Base-by-base conservation (phyloP, 2,797 vertebrate species). In the Anguilla obscura region DNA sequence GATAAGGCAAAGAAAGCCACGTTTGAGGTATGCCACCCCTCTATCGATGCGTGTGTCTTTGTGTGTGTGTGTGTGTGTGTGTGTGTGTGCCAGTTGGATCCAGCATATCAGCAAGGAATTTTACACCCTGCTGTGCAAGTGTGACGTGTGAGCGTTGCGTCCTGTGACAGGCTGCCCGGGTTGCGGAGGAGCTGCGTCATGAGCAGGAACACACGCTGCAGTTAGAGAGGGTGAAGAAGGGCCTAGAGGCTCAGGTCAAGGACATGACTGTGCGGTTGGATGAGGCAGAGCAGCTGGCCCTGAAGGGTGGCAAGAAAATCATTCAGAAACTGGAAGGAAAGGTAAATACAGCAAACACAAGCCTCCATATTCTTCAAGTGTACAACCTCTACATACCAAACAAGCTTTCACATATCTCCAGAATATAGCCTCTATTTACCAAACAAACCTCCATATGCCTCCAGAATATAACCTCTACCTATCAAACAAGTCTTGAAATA, bases 241-340 rank as follows among this genome's bases (percentile, higher is more conserved):
- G 95, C 4, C 94, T 96, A 89, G 97, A 97, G 86, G 93, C 91
- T 10, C 96, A 97, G 91, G 91, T 96, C 54, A 96, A 96, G 89
- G 97, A 97, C 79, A 94, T 96, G 93, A 95, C 94, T 85, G 12
- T 89, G 83, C 89, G 95, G 87, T 91, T 97, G 93, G 97, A 97
- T 0, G 96, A 97, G 91, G 96, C 96, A 0, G 97, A 97, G 90
- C 96, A 97, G 93, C 94, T 95, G 90, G 95, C 94, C 50, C 91
- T 97, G 87, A 97, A 96, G 88, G 97, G 96, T 86, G 97, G 96
- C 56, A 97, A 96, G 92, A 97, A 97, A 93, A 93, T 96, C 90
- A 96, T 97, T 86, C 96, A 97, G 94, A 97, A 97, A 90, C 89
- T 97, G 90, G 97, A 97, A 92, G 94, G 92, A 21, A 96, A 95